Evolutionary conservation across 2,888 invertebrate genomes (phyloP).

Genomic region (Calliphora vomitoria): DNA sequence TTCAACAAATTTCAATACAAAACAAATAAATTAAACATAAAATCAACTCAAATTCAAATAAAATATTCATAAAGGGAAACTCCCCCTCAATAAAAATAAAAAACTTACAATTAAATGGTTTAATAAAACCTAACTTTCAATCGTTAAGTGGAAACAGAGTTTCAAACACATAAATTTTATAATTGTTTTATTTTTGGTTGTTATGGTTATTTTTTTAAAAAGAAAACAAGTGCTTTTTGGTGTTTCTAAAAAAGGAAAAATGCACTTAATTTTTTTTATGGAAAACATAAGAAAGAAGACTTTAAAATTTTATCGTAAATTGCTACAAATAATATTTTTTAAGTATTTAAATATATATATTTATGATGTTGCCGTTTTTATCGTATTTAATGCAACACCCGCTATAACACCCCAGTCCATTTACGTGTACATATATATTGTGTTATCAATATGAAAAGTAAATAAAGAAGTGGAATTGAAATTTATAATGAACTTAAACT

Average conservation of each 20-base stretch:
- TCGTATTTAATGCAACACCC: not conserved
- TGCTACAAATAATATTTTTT: not conserved
- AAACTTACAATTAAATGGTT: not conserved
- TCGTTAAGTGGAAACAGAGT: too few species aligned
- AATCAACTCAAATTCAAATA: not conserved
- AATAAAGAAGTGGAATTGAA: conserved; percentile 1
- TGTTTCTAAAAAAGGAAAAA: not conserved
- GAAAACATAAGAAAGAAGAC: not conserved
- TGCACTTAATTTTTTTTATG: not conserved
- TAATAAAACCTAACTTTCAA: conserved; percentile 1
- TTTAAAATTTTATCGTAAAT: conserved; percentile 24
- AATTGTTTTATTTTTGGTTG: not conserved
- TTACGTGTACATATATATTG: conserved; percentile 6
- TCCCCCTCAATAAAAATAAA: conserved; percentile 3
- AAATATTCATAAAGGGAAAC: conserved; percentile 5
- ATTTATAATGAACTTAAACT: conserved; percentile 54
- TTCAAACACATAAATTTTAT: not conserved
- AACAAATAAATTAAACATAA: not conserved
- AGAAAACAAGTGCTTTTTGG: not conserved
- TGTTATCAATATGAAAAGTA: conserved; percentile 49
- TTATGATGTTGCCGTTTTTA: conserved; percentile 34
- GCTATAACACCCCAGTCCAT: not conserved
- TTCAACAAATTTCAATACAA: conserved; percentile 9
- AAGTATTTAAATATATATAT: conserved; percentile 39
- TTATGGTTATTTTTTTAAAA: not conserved